These are phyloP conservation scores for Apis laboriosa DNA, from an alignment of 1,140 invertebrate genomes.

Conservation along the genomic window DNA sequence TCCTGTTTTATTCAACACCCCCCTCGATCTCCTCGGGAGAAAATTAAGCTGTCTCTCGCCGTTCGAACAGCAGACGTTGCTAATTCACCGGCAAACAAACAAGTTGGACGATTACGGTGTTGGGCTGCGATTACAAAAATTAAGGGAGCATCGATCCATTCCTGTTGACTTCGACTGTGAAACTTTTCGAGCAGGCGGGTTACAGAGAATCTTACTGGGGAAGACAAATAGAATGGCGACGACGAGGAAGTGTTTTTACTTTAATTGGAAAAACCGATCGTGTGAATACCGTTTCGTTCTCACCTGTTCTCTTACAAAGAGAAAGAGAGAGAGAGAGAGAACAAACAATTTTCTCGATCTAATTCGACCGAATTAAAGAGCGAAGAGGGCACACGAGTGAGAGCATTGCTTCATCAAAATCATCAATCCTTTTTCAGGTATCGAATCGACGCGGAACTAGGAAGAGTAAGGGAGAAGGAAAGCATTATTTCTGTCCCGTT, in stretches of 20 bases:
- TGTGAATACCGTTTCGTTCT: neutral
- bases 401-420: too few relatives aligned
- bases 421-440: too few relatives aligned
- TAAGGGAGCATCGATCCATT: neutral
- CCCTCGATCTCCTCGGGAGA: neutral
- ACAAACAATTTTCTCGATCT: neutral
- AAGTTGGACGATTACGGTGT: neutral
- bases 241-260: neutral
- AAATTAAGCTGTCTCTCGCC: constrained; percentile 17
- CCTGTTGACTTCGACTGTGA: neutral
- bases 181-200: neutral
- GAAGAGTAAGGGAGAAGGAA: too few relatives aligned
- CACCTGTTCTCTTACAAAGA: neutral
- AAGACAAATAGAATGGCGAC: constrained; percentile 1
- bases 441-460: too few relatives aligned
- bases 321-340: too few relatives aligned
- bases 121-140: constrained; percentile 1
- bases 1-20: constrained; percentile 38
- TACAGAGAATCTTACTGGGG: too few relatives aligned
- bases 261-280: constrained; percentile 8
- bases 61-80: constrained; percentile 24
- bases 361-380: too few relatives aligned
- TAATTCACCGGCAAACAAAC: constrained; percentile 32
- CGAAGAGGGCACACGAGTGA: too few relatives aligned
- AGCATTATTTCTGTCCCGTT: too few relatives aligned